A percentile compares a stretch with the other conserved stretches of the same genome.
These are phyloP conservation scores for Trinectes maculatus DNA, from an alignment of 2,113 vertebrate genomes.

Conservation along the genomic window DNA sequence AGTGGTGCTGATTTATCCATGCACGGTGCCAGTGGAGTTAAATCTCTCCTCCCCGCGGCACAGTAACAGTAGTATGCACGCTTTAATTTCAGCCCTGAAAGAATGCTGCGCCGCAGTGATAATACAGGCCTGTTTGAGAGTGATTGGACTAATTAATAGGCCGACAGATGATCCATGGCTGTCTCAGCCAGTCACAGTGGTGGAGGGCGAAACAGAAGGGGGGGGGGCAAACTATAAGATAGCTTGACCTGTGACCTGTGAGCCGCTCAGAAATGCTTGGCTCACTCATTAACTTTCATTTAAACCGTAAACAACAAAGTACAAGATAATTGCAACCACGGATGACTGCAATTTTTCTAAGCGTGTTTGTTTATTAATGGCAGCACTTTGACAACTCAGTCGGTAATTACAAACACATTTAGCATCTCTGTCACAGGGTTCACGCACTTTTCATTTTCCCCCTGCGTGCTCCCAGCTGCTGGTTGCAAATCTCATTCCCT, in stretches of 20 bases:
- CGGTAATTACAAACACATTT: slow-evolving; percentile 65
- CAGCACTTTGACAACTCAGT: slow-evolving; percentile 39
- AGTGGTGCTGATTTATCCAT: slow-evolving; percentile 74
- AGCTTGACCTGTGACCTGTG: slow-evolving; percentile 50
- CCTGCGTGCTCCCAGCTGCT: slow-evolving; percentile 12
- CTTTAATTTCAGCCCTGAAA: slow-evolving; percentile 76
- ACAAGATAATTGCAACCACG: slow-evolving; percentile 7
- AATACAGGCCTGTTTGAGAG: slow-evolving; percentile 71
- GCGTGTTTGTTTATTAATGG: slow-evolving; percentile 43
- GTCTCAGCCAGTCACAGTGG: slow-evolving; percentile 50
- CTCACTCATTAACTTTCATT: slow-evolving; percentile 31
- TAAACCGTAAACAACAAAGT: slow-evolving; percentile 9
- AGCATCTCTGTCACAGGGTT: slow-evolving; percentile 27
- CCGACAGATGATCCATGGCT: slow-evolving; percentile 68
- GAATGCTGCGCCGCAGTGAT: slow-evolving; percentile 69
- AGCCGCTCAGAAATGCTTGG: slow-evolving; percentile 21
- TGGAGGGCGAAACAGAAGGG: slow-evolving; percentile 28
- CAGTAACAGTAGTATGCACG: slow-evolving; percentile 70
- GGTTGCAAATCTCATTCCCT: slow-evolving; percentile 50
- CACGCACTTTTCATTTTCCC: slow-evolving; percentile 13
- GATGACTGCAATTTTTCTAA: slow-evolving; percentile 36
- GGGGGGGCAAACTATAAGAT: slow-evolving; percentile 37
- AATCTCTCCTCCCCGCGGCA: slow-evolving; percentile 73
- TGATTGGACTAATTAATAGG: slow-evolving; percentile 79
- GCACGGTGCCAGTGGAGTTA: slow-evolving; percentile 67